Base-by-base conservation (phyloP, 2,113 vertebrate species). In the Indri indri region DNA sequence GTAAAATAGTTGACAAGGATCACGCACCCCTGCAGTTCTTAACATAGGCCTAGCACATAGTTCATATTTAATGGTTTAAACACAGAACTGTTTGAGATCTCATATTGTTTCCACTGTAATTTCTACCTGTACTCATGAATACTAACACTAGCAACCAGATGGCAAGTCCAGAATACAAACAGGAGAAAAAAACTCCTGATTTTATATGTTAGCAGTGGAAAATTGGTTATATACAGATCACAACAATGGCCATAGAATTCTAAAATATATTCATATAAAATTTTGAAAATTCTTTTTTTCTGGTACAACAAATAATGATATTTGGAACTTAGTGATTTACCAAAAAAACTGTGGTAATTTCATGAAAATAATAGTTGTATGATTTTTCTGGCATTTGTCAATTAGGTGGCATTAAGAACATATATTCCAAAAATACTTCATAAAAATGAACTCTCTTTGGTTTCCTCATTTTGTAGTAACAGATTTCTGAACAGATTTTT, bases 401-500 rank as follows among this genome's bases (percentile, higher is more conserved):
- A 37, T 61, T 14, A 81, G 57, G 40, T 27, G 32, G 70, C 30
- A 65, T 82, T 50, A 71, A 42, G 12, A 73, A 25, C 65, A 93
- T 40, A 54, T 13, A 47, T n/a, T 93, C 13, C 22, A 71, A 82
- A 70, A 91, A 54, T 50, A 45, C 52, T 85, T 42, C 66, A 34
- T 23, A 90, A 25, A 91, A 27, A 34, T 34, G 2, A 91, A 34
- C 22, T 89, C 20, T 32, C 13, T 76, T 73, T 70, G 71, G 20
- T 52, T 61, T 86, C 90, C 63, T 93, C n/a, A 79, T 89, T 93
- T 79, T 34, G 16, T 20, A 63, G 73, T 30, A 81, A 81, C 61
- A 89, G 61, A 77, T 86, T 96, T 83, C 47, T 50, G 25, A 90
- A 47, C 20, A 66, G 42, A 70, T 90, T 88, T 92, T 88, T 59